phyloP scores from a whole-genome alignment of 2,797 vertebrate genomes.

The Tokudaia tokunoshimensis region DNA sequence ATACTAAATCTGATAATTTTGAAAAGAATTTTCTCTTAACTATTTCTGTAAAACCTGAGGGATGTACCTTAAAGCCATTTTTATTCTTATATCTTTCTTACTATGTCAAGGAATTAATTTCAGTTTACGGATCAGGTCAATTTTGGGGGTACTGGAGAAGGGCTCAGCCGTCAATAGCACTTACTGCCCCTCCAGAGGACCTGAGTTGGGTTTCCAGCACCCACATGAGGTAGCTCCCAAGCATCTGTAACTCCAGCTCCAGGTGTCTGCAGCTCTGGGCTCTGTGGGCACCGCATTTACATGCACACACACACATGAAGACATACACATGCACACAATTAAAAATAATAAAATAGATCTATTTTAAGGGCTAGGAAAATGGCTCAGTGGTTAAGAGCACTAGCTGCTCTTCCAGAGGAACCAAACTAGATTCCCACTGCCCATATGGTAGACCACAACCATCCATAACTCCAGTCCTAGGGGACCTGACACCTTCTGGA shows the following conservation, averaged over 20 bases:
- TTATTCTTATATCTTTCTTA: not conserved
- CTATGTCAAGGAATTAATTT: not conserved
- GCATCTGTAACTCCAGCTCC: not conserved
- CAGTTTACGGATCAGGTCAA: not conserved
- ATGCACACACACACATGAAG: not conserved
- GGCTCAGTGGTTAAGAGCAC: not conserved
- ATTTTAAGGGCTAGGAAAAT: not conserved
- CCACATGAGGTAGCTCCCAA: too few species aligned
- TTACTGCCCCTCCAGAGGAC: not conserved
- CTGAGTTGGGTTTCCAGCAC: not conserved
- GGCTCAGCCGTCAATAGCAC: not conserved
- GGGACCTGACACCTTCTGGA: not conserved
- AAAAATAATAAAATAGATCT: not conserved
- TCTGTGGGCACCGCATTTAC: not conserved
- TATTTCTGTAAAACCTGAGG: not conserved
- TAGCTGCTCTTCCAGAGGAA: not conserved
- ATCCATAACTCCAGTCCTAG: not conserved
- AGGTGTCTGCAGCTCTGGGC: not conserved
- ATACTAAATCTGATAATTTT: slow-evolving; percentile 20
- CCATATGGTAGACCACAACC: not conserved
- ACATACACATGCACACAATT: not conserved
- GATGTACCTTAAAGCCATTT: not conserved
- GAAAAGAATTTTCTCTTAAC: slow-evolving; percentile 10
- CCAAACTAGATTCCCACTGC: not conserved
- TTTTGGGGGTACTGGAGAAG: not conserved